phyloP scores from a whole-genome alignment of 2,888 invertebrate species.

The Tachina grossa region DNA sequence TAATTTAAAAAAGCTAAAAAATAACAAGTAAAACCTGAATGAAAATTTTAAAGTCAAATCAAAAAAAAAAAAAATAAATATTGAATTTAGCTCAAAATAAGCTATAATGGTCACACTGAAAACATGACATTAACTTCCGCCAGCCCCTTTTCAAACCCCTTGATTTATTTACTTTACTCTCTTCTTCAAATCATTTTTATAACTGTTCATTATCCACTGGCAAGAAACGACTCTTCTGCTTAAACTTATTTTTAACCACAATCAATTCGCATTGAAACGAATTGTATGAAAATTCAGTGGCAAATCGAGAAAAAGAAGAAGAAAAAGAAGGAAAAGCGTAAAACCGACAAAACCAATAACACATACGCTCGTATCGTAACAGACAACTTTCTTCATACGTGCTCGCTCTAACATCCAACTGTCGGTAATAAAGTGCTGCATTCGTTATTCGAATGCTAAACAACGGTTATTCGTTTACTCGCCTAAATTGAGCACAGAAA shows the following conservation, averaged over 20 bases:
- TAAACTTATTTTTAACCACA: conserved; percentile 16
- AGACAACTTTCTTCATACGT: conserved; percentile 24
- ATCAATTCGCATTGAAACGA: not conserved
- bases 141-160: not conserved
- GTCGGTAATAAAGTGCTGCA: not conserved
- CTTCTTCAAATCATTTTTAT: not conserved
- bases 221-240: not conserved
- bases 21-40: no score
- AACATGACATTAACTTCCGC: not conserved
- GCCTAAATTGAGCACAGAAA: not conserved
- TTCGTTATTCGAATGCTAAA: not conserved
- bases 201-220: not conserved
- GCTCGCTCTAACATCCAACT: conserved; percentile 31
- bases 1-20: no score
- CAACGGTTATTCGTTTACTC: not conserved
- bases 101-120: no score
- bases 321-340: not conserved
- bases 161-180: not conserved
- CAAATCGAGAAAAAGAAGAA: not conserved
- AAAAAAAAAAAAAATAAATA: no score
- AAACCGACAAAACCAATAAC: not conserved
- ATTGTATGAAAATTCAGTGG: not conserved
- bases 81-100: no score
- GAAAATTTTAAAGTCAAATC: no score
- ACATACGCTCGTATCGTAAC: conserved; percentile 15